Conservation (phyloP, 2,113 vertebrate genomes). For the Hypomesus transpacificus region DNA sequence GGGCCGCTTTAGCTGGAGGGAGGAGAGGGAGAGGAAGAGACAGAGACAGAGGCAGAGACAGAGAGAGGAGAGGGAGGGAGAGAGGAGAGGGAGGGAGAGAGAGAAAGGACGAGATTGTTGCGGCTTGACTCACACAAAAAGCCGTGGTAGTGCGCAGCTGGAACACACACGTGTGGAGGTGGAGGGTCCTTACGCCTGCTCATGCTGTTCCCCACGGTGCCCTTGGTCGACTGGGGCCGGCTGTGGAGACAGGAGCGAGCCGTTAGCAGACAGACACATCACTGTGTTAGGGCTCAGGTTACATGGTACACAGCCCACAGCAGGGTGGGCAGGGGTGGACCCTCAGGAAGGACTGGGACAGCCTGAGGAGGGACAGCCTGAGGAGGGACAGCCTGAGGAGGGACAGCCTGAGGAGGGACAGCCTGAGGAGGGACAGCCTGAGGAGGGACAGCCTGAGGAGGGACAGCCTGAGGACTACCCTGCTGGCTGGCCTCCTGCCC, state of each 20-base stretch:
- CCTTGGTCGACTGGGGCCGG: conserved; percentile 55
- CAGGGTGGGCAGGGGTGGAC: background rate
- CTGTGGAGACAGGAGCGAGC: conserved; percentile 36
- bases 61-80: background rate
- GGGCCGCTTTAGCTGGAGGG: conserved; percentile 56
- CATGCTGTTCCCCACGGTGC: conserved; percentile 27
- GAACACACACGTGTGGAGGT: background rate
- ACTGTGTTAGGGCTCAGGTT: too few relatives aligned
- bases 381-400: too few relatives aligned
- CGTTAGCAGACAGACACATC: background rate
- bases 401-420: too few relatives aligned
- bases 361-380: too few relatives aligned
- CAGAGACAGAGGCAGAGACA: background rate
- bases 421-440: too few relatives aligned
- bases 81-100: background rate
- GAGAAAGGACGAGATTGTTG: background rate
- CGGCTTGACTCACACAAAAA: too few relatives aligned
- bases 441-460: too few relatives aligned
- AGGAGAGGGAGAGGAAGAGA: background rate
- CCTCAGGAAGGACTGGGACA: background rate
- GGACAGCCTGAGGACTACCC: background rate
- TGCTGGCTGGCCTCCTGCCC: background rate
- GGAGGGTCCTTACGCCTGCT: conserved; percentile 50
- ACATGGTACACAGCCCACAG: too few relatives aligned
- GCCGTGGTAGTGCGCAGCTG: too few relatives aligned